Conservation (phyloP, 2,797 vertebrate genomes). For the Mastacembelus armatus region DNA sequence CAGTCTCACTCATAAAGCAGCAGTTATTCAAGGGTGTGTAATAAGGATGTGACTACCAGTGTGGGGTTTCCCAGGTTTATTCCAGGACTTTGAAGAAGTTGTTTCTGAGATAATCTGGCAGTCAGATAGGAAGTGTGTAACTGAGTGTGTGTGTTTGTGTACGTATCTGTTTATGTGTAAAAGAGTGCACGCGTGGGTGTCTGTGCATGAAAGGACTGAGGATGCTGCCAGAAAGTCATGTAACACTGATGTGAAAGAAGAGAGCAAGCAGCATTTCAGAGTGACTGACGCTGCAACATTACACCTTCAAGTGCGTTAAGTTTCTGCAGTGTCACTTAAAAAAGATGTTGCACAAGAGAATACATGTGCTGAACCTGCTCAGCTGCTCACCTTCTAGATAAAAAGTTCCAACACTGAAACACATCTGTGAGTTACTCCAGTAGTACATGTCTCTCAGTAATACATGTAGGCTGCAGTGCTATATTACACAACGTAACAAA, state of each 20-base stretch:
- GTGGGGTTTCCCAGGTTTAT: conserved; percentile 76
- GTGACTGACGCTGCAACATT: conserved; percentile 7
- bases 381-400: background rate
- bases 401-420: too few species aligned
- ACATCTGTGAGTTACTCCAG: too few species aligned
- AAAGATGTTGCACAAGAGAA: background rate
- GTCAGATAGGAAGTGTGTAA: conserved; percentile 20
- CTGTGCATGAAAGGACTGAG: background rate
- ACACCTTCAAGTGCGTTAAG: background rate
- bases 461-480: background rate
- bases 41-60: conserved; percentile 34
- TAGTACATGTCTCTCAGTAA: conserved; percentile 16
- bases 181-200: background rate
- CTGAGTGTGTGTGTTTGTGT: too few species aligned
- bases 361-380: background rate
- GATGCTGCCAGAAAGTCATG: conserved; percentile 12
- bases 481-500: conserved; percentile 26
- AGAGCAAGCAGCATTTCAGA: conserved; percentile 44
- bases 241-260: conserved; percentile 20
- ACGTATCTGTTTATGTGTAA: background rate
- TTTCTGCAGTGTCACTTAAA: conserved; percentile 15
- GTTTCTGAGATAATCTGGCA: conserved; percentile 38
- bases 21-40: conserved; percentile 23
- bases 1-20: background rate
- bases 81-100: conserved; percentile 61